Conservation (phyloP, 2,113 vertebrate genomes). For the Acrocephalus kingi region DNA sequence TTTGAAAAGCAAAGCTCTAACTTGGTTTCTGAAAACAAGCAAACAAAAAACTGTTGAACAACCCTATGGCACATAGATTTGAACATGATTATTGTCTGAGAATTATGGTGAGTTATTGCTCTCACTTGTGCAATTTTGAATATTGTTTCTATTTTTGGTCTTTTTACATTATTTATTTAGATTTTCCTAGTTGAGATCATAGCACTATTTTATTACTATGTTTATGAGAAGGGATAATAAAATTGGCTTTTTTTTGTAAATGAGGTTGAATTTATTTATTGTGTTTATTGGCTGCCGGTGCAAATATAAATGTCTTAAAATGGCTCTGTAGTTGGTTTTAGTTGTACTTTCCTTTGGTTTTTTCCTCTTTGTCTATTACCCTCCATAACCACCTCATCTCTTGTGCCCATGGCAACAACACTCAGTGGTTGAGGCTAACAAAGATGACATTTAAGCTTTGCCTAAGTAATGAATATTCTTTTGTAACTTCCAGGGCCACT, state of each 20-base stretch:
- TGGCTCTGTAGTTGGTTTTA: conserved; percentile 14
- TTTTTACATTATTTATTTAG: conserved; percentile 41
- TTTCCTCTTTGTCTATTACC: conserved; percentile 43
- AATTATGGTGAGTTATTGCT: background rate
- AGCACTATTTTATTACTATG: background rate
- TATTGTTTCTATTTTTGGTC: conserved; percentile 11
- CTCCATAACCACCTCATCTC: conserved; percentile 58
- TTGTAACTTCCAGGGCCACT: conserved; percentile 55
- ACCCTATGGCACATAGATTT: conserved; percentile 25
- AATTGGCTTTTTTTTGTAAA: conserved; percentile 19
- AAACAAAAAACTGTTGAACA: conserved; percentile 36
- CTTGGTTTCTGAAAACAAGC: conserved; percentile 45
- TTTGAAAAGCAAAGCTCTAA: conserved; percentile 36
- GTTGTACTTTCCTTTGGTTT: conserved; percentile 33
- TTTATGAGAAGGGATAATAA: conserved; percentile 1
- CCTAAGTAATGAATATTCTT: conserved; percentile 65
- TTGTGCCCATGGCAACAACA: conserved; percentile 57
- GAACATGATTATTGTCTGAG: conserved; percentile 49
- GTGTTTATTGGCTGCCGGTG: background rate
- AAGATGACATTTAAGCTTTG: conserved; percentile 63
- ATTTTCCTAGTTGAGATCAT: conserved; percentile 23
- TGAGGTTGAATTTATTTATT: conserved; percentile 27
- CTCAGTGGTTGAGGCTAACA: conserved; percentile 44
- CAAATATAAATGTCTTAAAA: background rate
- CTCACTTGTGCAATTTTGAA: background rate